Evolutionary conservation across 2,797 vertebrate species (phyloP).

Genomic region (Coregonus ussuriensis): DNA sequence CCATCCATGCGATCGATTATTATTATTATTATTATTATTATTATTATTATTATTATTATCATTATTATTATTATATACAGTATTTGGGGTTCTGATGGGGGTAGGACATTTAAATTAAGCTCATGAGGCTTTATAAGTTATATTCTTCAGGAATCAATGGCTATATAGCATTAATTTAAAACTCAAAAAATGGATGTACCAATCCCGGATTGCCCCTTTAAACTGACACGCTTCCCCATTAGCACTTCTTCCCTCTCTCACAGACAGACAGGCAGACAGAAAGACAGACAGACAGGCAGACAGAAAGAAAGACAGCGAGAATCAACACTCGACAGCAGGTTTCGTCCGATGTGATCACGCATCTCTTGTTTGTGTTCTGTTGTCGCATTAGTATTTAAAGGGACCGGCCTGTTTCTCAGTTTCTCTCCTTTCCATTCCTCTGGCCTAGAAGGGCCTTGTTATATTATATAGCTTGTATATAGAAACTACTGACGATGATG

Average conservation of each 20-base stretch:
- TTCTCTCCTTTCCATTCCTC: neutral
- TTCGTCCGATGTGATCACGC: slow-evolving; percentile 20
- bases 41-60: slow-evolving; percentile 36
- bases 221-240: slow-evolving; percentile 52
- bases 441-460: neutral
- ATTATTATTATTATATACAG: too few relatives aligned
- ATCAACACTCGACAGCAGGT: slow-evolving; percentile 65
- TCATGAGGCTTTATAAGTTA: too few relatives aligned
- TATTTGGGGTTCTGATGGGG: neutral
- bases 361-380: slow-evolving; percentile 14
- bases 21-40: slow-evolving; percentile 49
- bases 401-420: slow-evolving; percentile 11
- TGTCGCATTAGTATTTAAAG: slow-evolving; percentile 51
- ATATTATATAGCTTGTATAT: neutral
- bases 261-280: too few relatives aligned
- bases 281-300: too few relatives aligned
- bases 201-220: slow-evolving; percentile 22
- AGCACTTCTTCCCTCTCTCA: slow-evolving; percentile 13
- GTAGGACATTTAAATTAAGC: neutral
- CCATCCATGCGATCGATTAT: slow-evolving; percentile 16
- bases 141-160: neutral
- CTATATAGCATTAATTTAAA: too few relatives aligned
- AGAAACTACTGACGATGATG: neutral
- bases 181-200: neutral
- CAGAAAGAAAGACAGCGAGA: slow-evolving; percentile 45